Conservation (phyloP, 2,888 invertebrate genomes). For the Troglohyphantes excavatus region DNA sequence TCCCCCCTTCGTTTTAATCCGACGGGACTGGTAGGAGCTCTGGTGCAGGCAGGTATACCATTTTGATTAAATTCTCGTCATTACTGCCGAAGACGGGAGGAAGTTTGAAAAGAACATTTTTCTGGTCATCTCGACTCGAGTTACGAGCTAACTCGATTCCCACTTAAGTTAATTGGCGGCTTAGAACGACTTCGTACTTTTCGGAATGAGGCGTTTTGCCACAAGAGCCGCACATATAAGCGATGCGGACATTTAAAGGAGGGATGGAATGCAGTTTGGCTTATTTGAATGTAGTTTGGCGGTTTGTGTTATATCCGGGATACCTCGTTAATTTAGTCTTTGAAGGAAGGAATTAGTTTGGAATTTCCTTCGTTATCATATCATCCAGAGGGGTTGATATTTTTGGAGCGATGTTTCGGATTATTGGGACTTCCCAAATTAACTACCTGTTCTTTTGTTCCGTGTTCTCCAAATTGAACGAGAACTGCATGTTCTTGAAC, state of each 20-base stretch:
- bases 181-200: slow-evolving; percentile 33
- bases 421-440: too few relatives aligned
- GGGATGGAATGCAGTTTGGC: slow-evolving; percentile 29
- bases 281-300: slow-evolving; percentile 6
- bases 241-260: not conserved
- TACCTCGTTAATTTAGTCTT: slow-evolving; percentile 39
- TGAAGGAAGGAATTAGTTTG: slow-evolving; percentile 36
- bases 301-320: slow-evolving; percentile 39
- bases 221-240: not conserved
- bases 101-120: slow-evolving; percentile 31
- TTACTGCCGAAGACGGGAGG: not conserved
- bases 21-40: too few relatives aligned
- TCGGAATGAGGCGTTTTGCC: slow-evolving; percentile 10
- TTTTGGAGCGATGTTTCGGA: too few relatives aligned
- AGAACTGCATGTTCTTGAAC: too few relatives aligned
- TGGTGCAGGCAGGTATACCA: too few relatives aligned
- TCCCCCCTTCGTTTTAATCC: too few relatives aligned
- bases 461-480: too few relatives aligned
- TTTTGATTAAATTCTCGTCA: too few relatives aligned
- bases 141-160: slow-evolving; percentile 62
- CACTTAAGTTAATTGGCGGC: slow-evolving; percentile 64
- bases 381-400: not conserved
- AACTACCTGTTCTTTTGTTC: too few relatives aligned
- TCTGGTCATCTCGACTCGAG: slow-evolving; percentile 43
- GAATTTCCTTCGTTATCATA: not conserved